Evolutionary conservation across 2,797 vertebrate species (phyloP).

Genomic region (Cyclura pinguis): DNA sequence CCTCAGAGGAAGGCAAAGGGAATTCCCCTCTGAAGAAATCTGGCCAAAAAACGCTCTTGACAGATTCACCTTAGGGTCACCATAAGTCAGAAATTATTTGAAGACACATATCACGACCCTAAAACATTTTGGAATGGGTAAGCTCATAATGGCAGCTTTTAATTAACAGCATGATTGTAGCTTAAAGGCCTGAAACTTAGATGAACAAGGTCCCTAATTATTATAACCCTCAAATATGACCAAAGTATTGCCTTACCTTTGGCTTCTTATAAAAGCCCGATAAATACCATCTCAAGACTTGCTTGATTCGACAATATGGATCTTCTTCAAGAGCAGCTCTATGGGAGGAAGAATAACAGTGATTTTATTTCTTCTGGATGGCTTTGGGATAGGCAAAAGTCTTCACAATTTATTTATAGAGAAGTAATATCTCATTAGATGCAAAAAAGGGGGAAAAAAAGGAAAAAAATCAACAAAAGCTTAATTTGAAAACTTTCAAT

Average conservation of each 20-base stretch:
- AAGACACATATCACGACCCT: too few species aligned
- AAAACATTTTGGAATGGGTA: neutral
- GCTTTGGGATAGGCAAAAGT: neutral
- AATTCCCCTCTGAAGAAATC: too few species aligned
- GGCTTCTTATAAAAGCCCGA: slow-evolving; percentile 99
- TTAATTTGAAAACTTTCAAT: neutral
- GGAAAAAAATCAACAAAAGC: neutral
- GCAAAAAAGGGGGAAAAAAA: neutral
- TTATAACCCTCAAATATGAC: too few species aligned
- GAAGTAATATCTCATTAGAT: neutral
- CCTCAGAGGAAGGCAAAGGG: too few species aligned
- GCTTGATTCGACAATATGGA: slow-evolving; percentile 91
- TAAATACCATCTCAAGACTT: slow-evolving; percentile 95
- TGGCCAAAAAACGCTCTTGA: too few species aligned
- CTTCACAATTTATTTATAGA: neutral
- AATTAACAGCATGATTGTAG: neutral
- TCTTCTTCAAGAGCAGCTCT: slow-evolving; percentile 91
- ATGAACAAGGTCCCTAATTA: too few species aligned
- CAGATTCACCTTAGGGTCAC: too few species aligned
- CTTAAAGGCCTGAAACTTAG: neutral
- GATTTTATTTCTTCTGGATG: neutral
- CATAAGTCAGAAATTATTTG: too few species aligned
- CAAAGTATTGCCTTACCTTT: slow-evolving; percentile 83
- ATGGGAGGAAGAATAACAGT: neutral
- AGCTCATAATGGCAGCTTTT: neutral